These are phyloP conservation scores for Amblyopsis hoosieri DNA, from an alignment of 2,797 vertebrate genomes.

Conservation along the genomic window DNA sequence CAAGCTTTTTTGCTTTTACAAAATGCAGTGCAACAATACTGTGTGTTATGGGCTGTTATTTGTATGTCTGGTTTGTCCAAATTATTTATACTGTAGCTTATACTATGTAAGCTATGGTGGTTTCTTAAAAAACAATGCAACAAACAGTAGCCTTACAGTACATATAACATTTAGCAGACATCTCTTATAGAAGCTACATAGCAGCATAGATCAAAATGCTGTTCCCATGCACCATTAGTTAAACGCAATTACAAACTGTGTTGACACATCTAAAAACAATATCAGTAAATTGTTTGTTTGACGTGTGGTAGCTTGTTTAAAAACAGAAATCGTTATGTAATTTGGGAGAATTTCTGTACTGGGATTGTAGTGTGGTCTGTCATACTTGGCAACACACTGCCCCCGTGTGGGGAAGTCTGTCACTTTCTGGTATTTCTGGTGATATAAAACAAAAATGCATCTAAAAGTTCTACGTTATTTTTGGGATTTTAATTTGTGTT, in stretches of 20 bases:
- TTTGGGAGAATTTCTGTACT: constrained; percentile 32
- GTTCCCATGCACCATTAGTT: constrained; percentile 47
- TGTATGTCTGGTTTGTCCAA: neutral
- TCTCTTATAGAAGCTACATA: constrained; percentile 60
- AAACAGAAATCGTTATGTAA: constrained; percentile 27
- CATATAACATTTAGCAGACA: constrained; percentile 46
- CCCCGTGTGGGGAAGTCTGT: constrained; percentile 52
- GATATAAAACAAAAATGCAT: neutral
- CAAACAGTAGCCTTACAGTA: constrained; percentile 11
- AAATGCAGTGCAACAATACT: no score
- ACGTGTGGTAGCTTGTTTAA: constrained; percentile 46
- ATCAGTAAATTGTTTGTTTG: constrained; percentile 39
- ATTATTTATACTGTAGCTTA: neutral
- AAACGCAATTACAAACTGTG: constrained; percentile 47
- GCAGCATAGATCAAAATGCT: constrained; percentile 53
- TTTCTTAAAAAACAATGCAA: neutral
- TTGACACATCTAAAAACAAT: constrained; percentile 41
- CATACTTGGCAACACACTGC: constrained; percentile 47
- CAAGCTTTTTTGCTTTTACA: no score
- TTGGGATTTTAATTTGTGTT: no score
- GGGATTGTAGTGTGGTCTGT: constrained; percentile 6
- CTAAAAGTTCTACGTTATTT: no score
- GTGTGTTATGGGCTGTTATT: no score
- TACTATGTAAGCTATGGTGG: neutral
- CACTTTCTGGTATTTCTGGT: neutral